These are phyloP conservation scores for Remorina albescens DNA, from an alignment of 2,797 vertebrate species.

Conservation along the genomic window DNA sequence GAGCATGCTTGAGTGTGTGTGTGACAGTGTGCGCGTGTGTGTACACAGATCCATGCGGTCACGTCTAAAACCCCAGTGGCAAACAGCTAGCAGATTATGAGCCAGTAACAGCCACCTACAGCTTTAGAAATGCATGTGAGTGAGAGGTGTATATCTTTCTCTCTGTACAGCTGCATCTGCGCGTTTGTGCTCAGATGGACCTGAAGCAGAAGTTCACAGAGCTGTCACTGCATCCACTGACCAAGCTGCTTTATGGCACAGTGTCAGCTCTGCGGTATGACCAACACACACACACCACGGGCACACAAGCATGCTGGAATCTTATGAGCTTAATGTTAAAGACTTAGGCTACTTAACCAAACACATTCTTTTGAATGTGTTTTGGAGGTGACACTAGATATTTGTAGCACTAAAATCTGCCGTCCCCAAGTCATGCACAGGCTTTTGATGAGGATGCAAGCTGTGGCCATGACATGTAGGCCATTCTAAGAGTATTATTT, in stretches of 20 bases:
- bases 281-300: conserved; percentile 22
- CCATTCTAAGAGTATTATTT: not conserved
- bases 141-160: not conserved
- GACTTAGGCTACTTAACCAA: conserved; percentile 47
- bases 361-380: conserved; percentile 38
- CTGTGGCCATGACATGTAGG: conserved; percentile 17
- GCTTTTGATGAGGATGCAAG: conserved; percentile 12
- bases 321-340: conserved; percentile 55
- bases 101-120: conserved; percentile 20
- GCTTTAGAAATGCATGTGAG: conserved; percentile 14
- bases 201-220: conserved; percentile 39
- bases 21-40: conserved; percentile 1
- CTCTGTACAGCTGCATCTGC: not conserved
- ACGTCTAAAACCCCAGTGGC: conserved; percentile 2
- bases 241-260: conserved; percentile 46
- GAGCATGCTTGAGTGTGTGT: not conserved
- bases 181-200: conserved; percentile 20
- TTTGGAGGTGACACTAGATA: conserved; percentile 23
- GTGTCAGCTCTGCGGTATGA: conserved; percentile 46
- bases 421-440: conserved; percentile 17
- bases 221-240: conserved; percentile 55
- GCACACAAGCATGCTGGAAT: conserved; percentile 4
- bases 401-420: conserved; percentile 34
- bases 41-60: conserved; percentile 1
- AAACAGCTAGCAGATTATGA: conserved; percentile 26